Evolutionary conservation across 1,140 invertebrate genomes (phyloP), one percentile per base, ranked within the genome.

Genomic region (Trachymyrmex cornetzi): DNA sequence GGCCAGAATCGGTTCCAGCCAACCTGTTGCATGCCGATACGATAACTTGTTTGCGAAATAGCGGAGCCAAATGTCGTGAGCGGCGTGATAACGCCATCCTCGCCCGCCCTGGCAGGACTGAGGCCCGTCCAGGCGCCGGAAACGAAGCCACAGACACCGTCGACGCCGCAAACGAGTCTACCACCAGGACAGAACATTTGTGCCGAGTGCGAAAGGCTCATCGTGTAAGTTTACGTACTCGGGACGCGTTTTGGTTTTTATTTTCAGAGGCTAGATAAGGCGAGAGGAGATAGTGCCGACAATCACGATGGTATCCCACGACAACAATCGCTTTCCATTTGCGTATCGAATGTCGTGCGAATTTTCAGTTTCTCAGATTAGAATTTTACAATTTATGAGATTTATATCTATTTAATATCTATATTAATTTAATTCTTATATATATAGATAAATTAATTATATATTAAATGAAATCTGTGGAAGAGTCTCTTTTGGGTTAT

Each of bases 101-200:
- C 95, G 86, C 94, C 96, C 88, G 94, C 95, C 77, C 86, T 96
- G 90, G 84, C 93, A 82, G 95, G 95, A 87, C 92, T 97, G 87
- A 97, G 97, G 87, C 97, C 98, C 85, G 96, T 98, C 80, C 95
- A 96, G 85, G 96, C 97, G 30, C 97, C 97, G 71, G 97, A 97
- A 94, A 96, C 97, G 85, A 96, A 95, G 86, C 96, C 96, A 85
- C 94, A 96, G 9, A 6, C 66, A 34, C 88, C 90, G 16, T 81
- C 90, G 2, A 81, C 90, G 63, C 92, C 95, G 80, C 97, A 97
- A 91, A 96, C 96, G 89, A 96, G 96, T 93, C 95, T 98, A 85
- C 97, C 97, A 90, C 97, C 97, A 86, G 98, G 98, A 94, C 98
- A 98, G 95, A 99, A 99, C 95, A 98, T 98, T 95, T 99, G 98